Percentiles rank a stretch among this genome's conserved stretches.
Evolutionary conservation across 2,888 invertebrate species (phyloP).

Genomic region (Aspidiotus destructor): DNA sequence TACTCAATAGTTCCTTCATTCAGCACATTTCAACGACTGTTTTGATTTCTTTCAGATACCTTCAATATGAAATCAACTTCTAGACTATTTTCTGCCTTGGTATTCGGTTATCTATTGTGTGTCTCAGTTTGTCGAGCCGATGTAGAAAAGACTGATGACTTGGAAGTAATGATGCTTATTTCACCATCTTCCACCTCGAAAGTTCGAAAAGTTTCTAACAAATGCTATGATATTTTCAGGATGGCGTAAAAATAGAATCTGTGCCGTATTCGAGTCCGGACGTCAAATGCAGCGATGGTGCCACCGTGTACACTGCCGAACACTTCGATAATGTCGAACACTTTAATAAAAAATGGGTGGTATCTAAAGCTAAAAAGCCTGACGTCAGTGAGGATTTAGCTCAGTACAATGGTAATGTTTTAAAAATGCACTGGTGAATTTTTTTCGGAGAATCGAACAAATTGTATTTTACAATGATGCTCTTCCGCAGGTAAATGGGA

Average conservation of each 20-base stretch:
- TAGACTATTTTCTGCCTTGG: too few relatives aligned
- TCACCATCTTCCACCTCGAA: too few relatives aligned
- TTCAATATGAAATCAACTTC: too few relatives aligned
- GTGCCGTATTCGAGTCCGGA: conserved; percentile 33
- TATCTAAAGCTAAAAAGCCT: conserved; percentile 85
- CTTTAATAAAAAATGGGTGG: conserved; percentile 71
- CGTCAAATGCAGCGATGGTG: background rate
- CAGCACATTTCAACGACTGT: too few relatives aligned
- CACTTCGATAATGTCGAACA: conserved; percentile 69
- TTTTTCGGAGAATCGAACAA: background rate
- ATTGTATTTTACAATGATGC: background rate
- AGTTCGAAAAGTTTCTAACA: too few relatives aligned
- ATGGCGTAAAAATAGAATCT: conserved; percentile 7
- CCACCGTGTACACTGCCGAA: conserved; percentile 60
- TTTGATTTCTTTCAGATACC: too few relatives aligned
- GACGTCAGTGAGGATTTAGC: conserved; percentile 74
- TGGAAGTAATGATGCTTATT: too few relatives aligned
- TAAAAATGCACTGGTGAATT: background rate
- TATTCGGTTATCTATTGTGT: too few relatives aligned
- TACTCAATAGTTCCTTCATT: too few relatives aligned
- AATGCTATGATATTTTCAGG: too few relatives aligned
- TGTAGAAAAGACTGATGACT: too few relatives aligned
- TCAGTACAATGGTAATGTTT: conserved; percentile 76
- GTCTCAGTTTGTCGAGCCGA: too few relatives aligned
- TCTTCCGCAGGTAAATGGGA: conserved; percentile 49